Evolutionary conservation across 2,797 vertebrate species (phyloP).

Genomic region (Characodon lateralis): DNA sequence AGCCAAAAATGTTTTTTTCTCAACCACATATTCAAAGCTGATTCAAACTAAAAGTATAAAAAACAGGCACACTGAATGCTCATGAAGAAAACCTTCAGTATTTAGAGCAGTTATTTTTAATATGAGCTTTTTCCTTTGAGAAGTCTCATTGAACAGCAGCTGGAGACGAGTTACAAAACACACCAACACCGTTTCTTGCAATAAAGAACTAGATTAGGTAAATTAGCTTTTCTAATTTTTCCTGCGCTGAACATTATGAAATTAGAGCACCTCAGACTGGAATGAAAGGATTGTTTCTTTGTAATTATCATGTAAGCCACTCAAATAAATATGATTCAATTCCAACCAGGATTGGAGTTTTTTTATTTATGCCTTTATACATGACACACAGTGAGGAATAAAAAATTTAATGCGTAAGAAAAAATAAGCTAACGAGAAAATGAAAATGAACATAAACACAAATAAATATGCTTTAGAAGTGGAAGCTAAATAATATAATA

Average conservation of each 20-base stretch:
- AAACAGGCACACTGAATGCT: neutral
- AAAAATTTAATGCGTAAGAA: slow-evolving; percentile 4
- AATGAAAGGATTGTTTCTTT: slow-evolving; percentile 62
- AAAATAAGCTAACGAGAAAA: slow-evolving; percentile 9
- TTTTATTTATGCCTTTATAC: slow-evolving; percentile 17
- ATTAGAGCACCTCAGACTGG: slow-evolving; percentile 59
- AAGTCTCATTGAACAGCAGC: slow-evolving; percentile 48
- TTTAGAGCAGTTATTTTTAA: slow-evolving; percentile 49
- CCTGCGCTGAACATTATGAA: slow-evolving; percentile 57
- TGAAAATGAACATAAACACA: slow-evolving; percentile 14
- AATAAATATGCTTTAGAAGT: slow-evolving; percentile 12
- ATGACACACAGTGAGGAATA: slow-evolving; percentile 9
- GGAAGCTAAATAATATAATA: slow-evolving; percentile 1
- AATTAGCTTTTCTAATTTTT: slow-evolving; percentile 73
- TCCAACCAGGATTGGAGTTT: slow-evolving; percentile 35
- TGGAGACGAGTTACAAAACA: slow-evolving; percentile 55
- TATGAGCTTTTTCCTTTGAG: slow-evolving; percentile 54
- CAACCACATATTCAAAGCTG: slow-evolving; percentile 4
- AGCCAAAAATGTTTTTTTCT: neutral
- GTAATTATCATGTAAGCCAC: slow-evolving; percentile 60
- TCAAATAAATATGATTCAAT: slow-evolving; percentile 55
- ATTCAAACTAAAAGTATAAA: slow-evolving; percentile 2
- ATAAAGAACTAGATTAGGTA: slow-evolving; percentile 63
- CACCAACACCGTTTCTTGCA: slow-evolving; percentile 48
- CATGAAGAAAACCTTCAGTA: slow-evolving; percentile 22